Evolutionary conservation across 2,888 invertebrate genomes (phyloP).

Genomic region (Plemyria rubiginata): DNA sequence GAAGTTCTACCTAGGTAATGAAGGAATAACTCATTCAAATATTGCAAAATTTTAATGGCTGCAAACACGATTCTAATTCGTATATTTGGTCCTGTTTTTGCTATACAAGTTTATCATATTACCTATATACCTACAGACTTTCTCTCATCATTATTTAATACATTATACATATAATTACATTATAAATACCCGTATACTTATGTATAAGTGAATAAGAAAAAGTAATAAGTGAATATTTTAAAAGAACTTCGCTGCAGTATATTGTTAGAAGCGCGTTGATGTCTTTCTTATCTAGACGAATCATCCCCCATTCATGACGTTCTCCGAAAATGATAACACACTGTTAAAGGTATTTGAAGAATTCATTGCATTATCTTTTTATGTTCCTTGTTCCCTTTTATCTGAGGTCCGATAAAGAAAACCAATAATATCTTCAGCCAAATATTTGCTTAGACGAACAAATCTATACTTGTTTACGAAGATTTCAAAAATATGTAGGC

Average conservation of each 20-base stretch:
- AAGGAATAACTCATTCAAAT: conserved; percentile 11
- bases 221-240: not conserved
- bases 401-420: conserved; percentile 44
- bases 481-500: conserved; percentile 26
- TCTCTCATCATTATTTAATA: too few relatives aligned
- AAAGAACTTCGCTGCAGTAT: conserved; percentile 8
- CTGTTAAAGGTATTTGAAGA: conserved; percentile 27
- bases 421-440: conserved; percentile 41
- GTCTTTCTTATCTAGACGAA: conserved; percentile 30
- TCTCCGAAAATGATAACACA: conserved; percentile 34
- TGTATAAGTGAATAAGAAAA: too few relatives aligned
- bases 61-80: not conserved
- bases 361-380: conserved; percentile 32
- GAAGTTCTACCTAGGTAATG: conserved; percentile 22
- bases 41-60: not conserved
- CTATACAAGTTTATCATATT: too few relatives aligned
- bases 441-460: conserved; percentile 34
- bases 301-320: conserved; percentile 17
- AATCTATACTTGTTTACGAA: conserved; percentile 22
- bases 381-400: conserved; percentile 33
- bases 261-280: conserved; percentile 19
- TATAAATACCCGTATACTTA: too few relatives aligned
- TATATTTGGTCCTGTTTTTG: not conserved
- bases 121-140: too few relatives aligned
- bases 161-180: too few relatives aligned